These are phyloP conservation scores for Euphydryas editha DNA, from an alignment of 2,888 invertebrate species.

Conservation along the genomic window DNA sequence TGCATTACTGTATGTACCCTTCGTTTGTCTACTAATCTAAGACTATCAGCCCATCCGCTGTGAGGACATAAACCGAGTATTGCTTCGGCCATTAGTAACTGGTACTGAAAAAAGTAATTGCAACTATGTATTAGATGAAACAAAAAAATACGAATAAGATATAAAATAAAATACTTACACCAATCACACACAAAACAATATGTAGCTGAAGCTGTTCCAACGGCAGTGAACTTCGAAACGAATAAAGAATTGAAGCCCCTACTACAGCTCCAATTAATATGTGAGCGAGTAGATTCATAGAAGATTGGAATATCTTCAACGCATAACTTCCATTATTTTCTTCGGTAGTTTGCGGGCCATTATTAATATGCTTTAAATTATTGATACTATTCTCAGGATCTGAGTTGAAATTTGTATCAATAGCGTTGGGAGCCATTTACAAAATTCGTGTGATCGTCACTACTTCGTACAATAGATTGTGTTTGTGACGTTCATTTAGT, in stretches of 20 bases:
- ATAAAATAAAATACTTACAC: conserved; percentile 61
- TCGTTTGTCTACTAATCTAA: conserved; percentile 62
- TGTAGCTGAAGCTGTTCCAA: conserved; percentile 56
- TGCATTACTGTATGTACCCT: conserved; percentile 68
- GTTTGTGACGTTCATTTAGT: conserved; percentile 19
- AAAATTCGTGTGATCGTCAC: conserved; percentile 30
- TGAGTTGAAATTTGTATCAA: conserved; percentile 43
- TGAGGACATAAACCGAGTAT: conserved; percentile 61
- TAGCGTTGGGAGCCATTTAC: conserved; percentile 53
- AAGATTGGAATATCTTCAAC: conserved; percentile 56
- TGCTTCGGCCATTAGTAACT: conserved; percentile 70
- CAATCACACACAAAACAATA: conserved; percentile 66
- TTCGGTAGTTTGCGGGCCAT: conserved; percentile 6
- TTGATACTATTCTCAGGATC: conserved; percentile 38
- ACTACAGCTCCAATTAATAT: conserved; percentile 64
- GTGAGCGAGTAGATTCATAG: conserved; percentile 60
- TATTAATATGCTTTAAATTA: conserved; percentile 29
- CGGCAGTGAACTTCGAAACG: conserved; percentile 56
- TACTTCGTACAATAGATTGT: conserved; percentile 25
- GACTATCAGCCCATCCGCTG: conserved; percentile 63
- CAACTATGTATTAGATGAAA: no score
- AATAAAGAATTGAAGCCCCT: conserved; percentile 53
- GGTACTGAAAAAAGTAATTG: conserved; percentile 57
- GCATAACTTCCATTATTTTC: conserved; percentile 42
- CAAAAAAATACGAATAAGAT: no score